Base-by-base conservation (phyloP, 2,888 invertebrate genomes). In the Mycalesis mineus region DNA sequence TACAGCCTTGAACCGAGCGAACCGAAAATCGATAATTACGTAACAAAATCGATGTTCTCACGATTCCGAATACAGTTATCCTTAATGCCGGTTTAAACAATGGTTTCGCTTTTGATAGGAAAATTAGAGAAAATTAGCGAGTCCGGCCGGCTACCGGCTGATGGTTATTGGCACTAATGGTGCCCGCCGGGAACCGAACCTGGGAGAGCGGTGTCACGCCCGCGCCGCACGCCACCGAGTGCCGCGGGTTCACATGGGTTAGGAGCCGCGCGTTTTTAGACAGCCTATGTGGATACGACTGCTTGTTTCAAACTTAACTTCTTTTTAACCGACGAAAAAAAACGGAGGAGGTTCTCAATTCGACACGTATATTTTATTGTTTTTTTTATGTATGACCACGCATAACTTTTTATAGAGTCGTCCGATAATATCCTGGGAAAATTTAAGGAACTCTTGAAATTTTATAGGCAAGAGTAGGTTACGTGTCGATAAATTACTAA, bases 51-150 rank as follows among this genome's bases (percentile, higher is more conserved):
- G 71, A 69, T 69, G 76, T 87, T 88, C 86, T 80, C 85, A 85
- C 86, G 87, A 79, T 79, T 69, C 66, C 55, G 68, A 74, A 64
- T 68, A 81, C 85, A 80, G 84, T 84, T 84, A 83, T 68, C 68
- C 80, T 81, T 82, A 80, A 81, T 75, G 78, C 75, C 69, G 71
- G 68, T 66, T 71, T 75, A 79, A 82, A 82, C 77, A 78, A 80
- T 75, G 72, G 80, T 79, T 77, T 81, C 78, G 84, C 70, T 81
- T 88, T 85, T 88, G 88, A 88, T 88, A 88, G 80, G 88, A 88
- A 88, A 89, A 89, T 89, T 88, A 88, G 88, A 80, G 84, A 82
- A 88, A 88, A 89, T 89, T 88, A 88, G 84, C 77, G 78, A 80
- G 77, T 74, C 71, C 71, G 67, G 74, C 72, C 69, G 72, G 86